Conservation (phyloP, 2,797 vertebrate species). For the Hozukius guyotensis region DNA sequence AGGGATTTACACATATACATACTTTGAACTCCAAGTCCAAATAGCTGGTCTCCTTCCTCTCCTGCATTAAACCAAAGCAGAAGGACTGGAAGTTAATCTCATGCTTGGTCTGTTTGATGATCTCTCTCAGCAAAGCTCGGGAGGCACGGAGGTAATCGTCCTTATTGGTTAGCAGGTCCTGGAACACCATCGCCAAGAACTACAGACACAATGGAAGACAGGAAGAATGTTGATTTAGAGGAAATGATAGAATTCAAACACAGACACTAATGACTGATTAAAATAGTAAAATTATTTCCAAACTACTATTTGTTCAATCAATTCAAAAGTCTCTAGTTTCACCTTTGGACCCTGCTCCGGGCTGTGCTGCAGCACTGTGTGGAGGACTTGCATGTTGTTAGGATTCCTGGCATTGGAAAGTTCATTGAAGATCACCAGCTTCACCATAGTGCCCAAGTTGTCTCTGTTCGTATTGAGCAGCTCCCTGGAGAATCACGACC, state of each 20-base stretch:
- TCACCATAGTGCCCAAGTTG: slow-evolving; percentile 96
- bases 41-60: slow-evolving; percentile 92
- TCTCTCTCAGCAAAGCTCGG: slow-evolving; percentile 93
- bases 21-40: slow-evolving; percentile 98
- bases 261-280: background rate
- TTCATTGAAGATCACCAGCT: slow-evolving; percentile 98
- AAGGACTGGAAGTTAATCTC: slow-evolving; percentile 99
- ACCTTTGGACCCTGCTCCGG: slow-evolving; percentile 97
- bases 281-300: background rate
- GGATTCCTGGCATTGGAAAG: slow-evolving; percentile 97
- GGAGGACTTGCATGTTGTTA: slow-evolving; percentile 98
- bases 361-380: slow-evolving; percentile 95
- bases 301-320: background rate
- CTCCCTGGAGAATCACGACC: slow-evolving; percentile 82
- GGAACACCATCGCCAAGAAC: slow-evolving; percentile 99
- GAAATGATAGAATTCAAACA: background rate
- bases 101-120: slow-evolving; percentile 98
- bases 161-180: slow-evolving; percentile 96
- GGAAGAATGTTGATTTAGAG: background rate
- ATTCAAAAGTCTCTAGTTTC: background rate
- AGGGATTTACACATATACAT: background rate
- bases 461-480: slow-evolving; percentile 94
- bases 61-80: slow-evolving; percentile 98
- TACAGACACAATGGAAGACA: slow-evolving; percentile 52
- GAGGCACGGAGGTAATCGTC: slow-evolving; percentile 96